A percentile compares a stretch with the other conserved stretches of the same genome.
Evolutionary conservation across 2,113 vertebrate species (phyloP).

Genomic region (Raja brachyura): DNA sequence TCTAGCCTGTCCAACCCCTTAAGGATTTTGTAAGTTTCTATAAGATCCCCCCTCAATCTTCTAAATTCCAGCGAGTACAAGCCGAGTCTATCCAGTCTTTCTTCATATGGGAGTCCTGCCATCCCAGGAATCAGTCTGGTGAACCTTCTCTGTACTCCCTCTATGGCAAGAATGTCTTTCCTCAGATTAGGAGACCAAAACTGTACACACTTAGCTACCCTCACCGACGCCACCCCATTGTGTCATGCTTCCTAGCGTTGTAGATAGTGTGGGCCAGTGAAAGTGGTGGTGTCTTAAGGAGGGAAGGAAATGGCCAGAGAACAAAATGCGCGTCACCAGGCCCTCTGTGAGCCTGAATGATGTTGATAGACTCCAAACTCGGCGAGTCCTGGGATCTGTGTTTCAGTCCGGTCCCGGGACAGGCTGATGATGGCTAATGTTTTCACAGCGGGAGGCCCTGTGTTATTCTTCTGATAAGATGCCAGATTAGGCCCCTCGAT

Average conservation of each 20-base stretch:
- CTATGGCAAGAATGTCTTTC: no score
- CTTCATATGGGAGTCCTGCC: no score
- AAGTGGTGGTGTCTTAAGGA: slow-evolving; percentile 15
- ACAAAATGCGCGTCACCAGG: neutral
- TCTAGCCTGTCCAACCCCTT: no score
- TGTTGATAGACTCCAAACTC: neutral
- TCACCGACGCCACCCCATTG: neutral
- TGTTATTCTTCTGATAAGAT: slow-evolving; percentile 23
- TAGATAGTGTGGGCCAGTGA: neutral
- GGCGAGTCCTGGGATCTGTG: neutral
- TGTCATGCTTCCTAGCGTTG: neutral
- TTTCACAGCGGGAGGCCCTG: neutral
- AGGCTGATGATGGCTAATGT: neutral
- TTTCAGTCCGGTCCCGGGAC: neutral
- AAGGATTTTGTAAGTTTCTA: no score
- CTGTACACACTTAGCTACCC: no score
- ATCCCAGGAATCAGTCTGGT: no score
- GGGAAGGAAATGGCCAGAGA: neutral
- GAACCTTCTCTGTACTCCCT: no score
- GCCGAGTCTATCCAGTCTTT: no score
- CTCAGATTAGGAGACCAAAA: no score
- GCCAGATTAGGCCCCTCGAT: neutral
- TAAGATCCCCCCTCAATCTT: no score
- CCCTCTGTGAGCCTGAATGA: neutral
- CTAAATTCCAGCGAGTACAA: no score